Evolutionary conservation across 2,113 vertebrate species (phyloP), one percentile per base, ranked within the genome.

Genomic region (Nerophis lumbriciformis): DNA sequence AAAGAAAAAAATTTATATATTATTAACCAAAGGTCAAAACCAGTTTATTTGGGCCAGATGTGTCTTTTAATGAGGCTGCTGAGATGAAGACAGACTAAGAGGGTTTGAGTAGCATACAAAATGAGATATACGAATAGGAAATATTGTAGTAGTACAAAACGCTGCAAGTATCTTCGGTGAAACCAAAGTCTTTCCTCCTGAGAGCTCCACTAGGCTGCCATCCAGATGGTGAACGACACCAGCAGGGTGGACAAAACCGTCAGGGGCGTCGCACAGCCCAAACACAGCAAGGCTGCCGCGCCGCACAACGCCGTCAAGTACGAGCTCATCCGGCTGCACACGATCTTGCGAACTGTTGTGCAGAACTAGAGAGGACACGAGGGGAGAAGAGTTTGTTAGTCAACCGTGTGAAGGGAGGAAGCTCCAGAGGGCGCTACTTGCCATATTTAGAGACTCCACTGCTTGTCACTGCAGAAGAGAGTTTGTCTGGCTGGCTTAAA

Each of bases 211-310:
- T 62, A 92, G 10, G 91, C 88, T 0, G 91, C 89, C 91, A 92
- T 92, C 91, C 91, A 92, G 78, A 92, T 86, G 58, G 83, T 88
- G 76, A 90, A 89, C 1, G 91, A 82, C 68, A 90, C 8, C 16
- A 92, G 58, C 50, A 89, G 14, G 0, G 81, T 83, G 0, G 61
- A 61, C 12, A 90, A 35, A 19, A 85, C 48, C 3, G 67, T 83
- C 65, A 79, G 69, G 0, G 76, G 65, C 2, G 83, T 86, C 50
- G 82, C 44, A 1, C 78, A 82, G 21, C 84, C 86, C 56, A 85
- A 68, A 49, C 69, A 88, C 11, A 90, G 50, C 72, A 63, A 57
- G 42, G 48, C 45, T 42, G 65, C 82, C 2, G 77, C 10, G 0
- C 87, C 88, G 6, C 88, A 68, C 52, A 88, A 37, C 0, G 88